A percentile compares a stretch with the other conserved stretches of the same genome.
phyloP scores from a whole-genome alignment of 2,888 invertebrate species.

The Timandra comae region DNA sequence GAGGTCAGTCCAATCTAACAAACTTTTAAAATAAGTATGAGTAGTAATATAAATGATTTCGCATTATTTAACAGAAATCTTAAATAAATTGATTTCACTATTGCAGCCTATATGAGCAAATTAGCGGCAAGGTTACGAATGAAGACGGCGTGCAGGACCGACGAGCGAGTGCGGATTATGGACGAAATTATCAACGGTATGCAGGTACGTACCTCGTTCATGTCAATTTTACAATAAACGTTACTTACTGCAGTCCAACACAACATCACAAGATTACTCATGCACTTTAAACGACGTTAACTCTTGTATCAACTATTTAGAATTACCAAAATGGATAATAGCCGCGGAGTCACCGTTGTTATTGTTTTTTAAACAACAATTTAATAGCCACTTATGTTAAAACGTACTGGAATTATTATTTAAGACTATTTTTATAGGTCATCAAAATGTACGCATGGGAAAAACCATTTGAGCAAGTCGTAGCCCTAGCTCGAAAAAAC shows the following conservation, averaged over 20 bases:
- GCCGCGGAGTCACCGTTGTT: too few species aligned
- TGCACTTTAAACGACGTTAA: too few species aligned
- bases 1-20: too few species aligned
- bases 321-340: too few species aligned
- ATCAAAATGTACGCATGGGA: conserved; percentile 99
- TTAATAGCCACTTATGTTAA: too few species aligned
- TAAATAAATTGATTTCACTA: conserved; percentile 10
- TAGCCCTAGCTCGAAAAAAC: conserved; percentile 83
- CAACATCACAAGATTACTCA: neutral
- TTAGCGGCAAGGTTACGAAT: conserved; percentile 80
- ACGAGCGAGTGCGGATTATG: conserved; percentile 94
- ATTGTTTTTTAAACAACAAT: too few species aligned
- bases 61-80: neutral
- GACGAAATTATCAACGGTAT: conserved; percentile 96
- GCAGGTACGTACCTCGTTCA: conserved; percentile 82
- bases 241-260: neutral
- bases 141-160: conserved; percentile 89
- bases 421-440: conserved; percentile 73
- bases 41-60: neutral
- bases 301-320: too few species aligned
- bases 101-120: conserved; percentile 79
- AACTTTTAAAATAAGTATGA: too few species aligned
- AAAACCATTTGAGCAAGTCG: conserved; percentile 90
- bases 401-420: too few species aligned
- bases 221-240: conserved; percentile 5